Base-by-base conservation (phyloP, 2,888 invertebrate species). In the Creontiades dilutus region DNA sequence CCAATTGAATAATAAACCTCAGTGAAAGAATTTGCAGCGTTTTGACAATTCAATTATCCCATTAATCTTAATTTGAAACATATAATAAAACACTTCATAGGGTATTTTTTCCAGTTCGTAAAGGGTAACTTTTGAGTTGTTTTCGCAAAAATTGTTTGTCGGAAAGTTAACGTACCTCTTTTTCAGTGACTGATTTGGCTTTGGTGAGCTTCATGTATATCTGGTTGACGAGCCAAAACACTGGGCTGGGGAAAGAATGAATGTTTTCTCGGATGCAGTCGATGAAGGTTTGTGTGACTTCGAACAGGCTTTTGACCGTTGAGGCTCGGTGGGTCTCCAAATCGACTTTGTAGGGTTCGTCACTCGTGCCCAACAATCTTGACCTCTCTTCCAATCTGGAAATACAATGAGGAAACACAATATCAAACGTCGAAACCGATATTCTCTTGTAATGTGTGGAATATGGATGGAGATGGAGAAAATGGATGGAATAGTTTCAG, bases 201-300 rank as follows among this genome's bases (percentile, higher is more conserved):
- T 96, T 95, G 19, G 95, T 94, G 48, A 97, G 93, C 91, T 95
- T 94, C 89, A 95, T 95, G 81, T 96, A 96, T 92, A 98, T 96
- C 93, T 98, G 97, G 92, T 97, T 96, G 9, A 98, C 96, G 48
- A 99, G 95, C 98, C 98, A 98, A 13, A 97, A 96, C 16, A 99
- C 94, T 91, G 96, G 96, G 28, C 97, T 96, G 0, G 99, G 99
- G 93, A 99, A 99, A 93, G 97, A 96, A 92, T 96, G 96, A 95
- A 98, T 96, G 93, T 97, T 97, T 92, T 96, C 96, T 91, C 96
- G 95, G 90, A 99, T 95, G 90, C 97, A 97, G 12, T 95, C 94
- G 84, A 99, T 96, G 93, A 99, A 98, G 92, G 95, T 95, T 93
- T 95, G 96, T 0, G 97, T 96, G 78, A 98, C 95, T 91, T 96